Base-by-base conservation (phyloP, 2,888 invertebrate species). In the Drosophila mercatorum region DNA sequence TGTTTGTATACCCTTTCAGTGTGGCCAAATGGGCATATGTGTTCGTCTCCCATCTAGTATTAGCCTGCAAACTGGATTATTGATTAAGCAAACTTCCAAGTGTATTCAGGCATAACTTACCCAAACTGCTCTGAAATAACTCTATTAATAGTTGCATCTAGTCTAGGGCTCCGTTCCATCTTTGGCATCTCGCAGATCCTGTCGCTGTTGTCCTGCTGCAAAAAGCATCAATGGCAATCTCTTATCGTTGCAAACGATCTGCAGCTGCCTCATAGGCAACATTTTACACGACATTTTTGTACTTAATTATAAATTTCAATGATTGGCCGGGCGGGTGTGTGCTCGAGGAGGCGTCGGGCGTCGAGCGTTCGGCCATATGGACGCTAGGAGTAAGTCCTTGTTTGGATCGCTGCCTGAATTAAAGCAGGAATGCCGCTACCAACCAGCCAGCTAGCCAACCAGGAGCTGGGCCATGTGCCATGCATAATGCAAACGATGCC, bases 361-460 rank as follows among this genome's bases (percentile, higher is more conserved):
- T 44, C 31, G 40, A 44, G 22, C 53, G 51, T 49, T 57, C 22
- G 66, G 38, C 73, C 74, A 75, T 83, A 89, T 89, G 88, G 84
- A 71, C 74, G 53, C 57, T 5, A 44, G 55, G 46, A 68, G 71
- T 43, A 71, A 60, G 78, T 77, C 91, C 91, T 89, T 91, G 91
- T 90, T 90, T 80, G 91, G 89, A 71, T 10, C 47, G 61, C 51
- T 80, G 81, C 74, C 74, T 83, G 81, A 80, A 85, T 87, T 83
- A 90, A 87, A 86, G 84, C 75, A 78, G 83, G 89, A 91, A 90
- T 90, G 90, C 91, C 89, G 90, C 55, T 41, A 72, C 58, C 61
- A 63, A 55, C 26, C 47, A 31, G 47, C 46, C 53, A 60, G 36
- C 43, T 3, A 59, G 49, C 40, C 57, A 58, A 38, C 11, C 34